Evolutionary conservation across 1,140 invertebrate genomes (phyloP).

Genomic region (Reticulitermes speratus): DNA sequence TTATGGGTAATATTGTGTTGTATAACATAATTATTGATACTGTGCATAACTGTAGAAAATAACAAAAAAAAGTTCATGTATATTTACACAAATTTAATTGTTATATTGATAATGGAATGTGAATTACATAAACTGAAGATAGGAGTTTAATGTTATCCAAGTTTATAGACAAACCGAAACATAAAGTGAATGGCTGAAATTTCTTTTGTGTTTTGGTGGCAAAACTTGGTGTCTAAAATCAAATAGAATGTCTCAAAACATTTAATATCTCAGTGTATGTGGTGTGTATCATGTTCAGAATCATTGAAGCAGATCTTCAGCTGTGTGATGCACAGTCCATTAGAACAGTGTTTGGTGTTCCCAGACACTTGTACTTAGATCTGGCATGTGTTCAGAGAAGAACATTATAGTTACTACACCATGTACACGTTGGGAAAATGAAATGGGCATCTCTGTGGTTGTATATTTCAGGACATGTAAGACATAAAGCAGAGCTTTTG

Average conservation of each 20-base stretch:
- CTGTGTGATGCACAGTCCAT: slow-evolving; percentile 29
- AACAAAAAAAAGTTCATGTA: slow-evolving; percentile 30
- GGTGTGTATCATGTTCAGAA: background rate
- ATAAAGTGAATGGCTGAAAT: background rate
- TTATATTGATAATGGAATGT: slow-evolving; percentile 32
- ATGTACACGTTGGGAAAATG: background rate
- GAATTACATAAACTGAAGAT: slow-evolving; percentile 28
- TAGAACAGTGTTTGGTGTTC: slow-evolving; percentile 22
- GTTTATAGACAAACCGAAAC: background rate
- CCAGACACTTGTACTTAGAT: slow-evolving; percentile 1
- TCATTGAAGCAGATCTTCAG: background rate
- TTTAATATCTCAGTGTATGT: background rate
- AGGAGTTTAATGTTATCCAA: background rate
- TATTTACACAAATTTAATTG: slow-evolving; percentile 31
- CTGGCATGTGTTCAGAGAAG: slow-evolving; percentile 20
- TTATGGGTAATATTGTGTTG: slow-evolving; percentile 33
- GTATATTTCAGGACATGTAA: slow-evolving; percentile 1
- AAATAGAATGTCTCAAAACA: background rate
- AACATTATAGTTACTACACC: slow-evolving; percentile 11
- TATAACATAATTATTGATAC: slow-evolving; percentile 31
- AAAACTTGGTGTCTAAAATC: slow-evolving; percentile 5
- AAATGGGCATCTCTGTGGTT: background rate
- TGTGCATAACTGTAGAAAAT: slow-evolving; percentile 31
- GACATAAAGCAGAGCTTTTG: slow-evolving; percentile 27
- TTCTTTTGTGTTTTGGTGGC: background rate